A percentile compares a stretch with the other conserved stretches of the same genome.
Evolutionary conservation across 2,113 vertebrate species (phyloP).

Genomic region (Eolophus roseicapilla): DNA sequence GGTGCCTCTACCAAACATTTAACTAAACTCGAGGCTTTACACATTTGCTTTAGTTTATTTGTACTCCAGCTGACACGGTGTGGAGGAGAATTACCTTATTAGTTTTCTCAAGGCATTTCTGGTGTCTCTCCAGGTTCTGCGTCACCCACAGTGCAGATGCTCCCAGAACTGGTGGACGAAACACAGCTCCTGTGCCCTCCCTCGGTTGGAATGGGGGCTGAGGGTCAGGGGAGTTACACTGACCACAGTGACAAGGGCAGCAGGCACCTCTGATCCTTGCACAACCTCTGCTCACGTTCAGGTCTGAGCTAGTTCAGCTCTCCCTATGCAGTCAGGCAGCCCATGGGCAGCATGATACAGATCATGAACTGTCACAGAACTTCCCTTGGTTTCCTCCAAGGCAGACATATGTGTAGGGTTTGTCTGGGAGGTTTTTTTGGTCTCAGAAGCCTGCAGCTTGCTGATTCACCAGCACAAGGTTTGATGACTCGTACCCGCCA

Average conservation of each 20-base stretch:
- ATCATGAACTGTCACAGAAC: neutral
- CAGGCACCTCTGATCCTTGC: neutral
- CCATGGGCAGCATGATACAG: rapidly evolving
- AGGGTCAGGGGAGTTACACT: too few relatives aligned
- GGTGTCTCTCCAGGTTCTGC: neutral
- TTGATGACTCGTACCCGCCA: neutral
- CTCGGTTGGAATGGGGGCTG: rapidly evolving
- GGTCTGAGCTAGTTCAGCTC: neutral
- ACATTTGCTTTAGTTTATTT: neutral
- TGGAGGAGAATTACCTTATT: neutral
- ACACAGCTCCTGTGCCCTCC: neutral
- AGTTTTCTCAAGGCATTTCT: neutral
- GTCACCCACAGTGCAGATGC: neutral
- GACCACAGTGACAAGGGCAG: neutral
- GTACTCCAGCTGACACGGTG: neutral
- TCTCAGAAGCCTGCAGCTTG: neutral
- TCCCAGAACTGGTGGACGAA: neutral
- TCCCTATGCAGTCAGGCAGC: neutral
- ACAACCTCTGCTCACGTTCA: neutral
- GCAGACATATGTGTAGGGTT: neutral
- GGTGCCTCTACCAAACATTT: neutral
- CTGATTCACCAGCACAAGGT: neutral
- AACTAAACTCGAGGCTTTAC: neutral
- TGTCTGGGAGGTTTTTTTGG: neutral
- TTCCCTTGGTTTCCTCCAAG: neutral